phyloP scores from a whole-genome alignment of 1,140 invertebrate genomes.

The Drosophila willistoni region DNA sequence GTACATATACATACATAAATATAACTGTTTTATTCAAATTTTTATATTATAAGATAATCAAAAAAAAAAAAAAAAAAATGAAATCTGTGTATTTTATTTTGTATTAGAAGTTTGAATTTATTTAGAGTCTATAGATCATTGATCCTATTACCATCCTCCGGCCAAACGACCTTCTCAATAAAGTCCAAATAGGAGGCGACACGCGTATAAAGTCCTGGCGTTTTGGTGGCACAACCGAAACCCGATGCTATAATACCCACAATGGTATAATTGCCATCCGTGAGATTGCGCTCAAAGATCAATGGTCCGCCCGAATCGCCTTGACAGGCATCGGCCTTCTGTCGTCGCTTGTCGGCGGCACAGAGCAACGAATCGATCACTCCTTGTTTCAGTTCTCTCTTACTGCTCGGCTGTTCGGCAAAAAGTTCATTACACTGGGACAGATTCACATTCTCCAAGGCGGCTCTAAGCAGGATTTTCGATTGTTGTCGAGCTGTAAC shows the following conservation, averaged over 20 bases:
- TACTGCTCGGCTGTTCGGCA: conserved; percentile 26
- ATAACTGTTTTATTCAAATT: too few species aligned
- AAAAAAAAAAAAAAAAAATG: too few species aligned
- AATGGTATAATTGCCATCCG: conserved; percentile 51
- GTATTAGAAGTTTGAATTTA: conserved; percentile 33
- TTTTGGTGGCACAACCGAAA: conserved; percentile 85
- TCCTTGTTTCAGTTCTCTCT: conserved; percentile 35
- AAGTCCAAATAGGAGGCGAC: conserved; percentile 86
- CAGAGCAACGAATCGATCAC: conserved; percentile 83
- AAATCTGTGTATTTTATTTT: conserved; percentile 1
- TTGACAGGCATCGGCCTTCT: conserved; percentile 85
- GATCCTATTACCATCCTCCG: conserved; percentile 28
- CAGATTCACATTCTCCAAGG: conserved; percentile 51
- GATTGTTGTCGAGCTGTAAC: conserved; percentile 49
- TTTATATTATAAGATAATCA: too few species aligned
- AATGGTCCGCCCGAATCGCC: conserved; percentile 89
- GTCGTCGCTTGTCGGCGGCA: conserved; percentile 84
- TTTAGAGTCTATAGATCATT: conserved; percentile 18
- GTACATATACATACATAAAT: too few species aligned
- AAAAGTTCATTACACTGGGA: conserved; percentile 45
- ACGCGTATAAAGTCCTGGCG: conserved; percentile 87
- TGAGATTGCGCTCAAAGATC: conserved; percentile 74
- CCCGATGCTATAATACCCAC: conserved; percentile 88
- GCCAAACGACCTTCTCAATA: conserved; percentile 88
- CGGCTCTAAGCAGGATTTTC: conserved; percentile 62